Base-by-base conservation (phyloP, 2,113 vertebrate genomes). In the Phasianus colchicus region DNA sequence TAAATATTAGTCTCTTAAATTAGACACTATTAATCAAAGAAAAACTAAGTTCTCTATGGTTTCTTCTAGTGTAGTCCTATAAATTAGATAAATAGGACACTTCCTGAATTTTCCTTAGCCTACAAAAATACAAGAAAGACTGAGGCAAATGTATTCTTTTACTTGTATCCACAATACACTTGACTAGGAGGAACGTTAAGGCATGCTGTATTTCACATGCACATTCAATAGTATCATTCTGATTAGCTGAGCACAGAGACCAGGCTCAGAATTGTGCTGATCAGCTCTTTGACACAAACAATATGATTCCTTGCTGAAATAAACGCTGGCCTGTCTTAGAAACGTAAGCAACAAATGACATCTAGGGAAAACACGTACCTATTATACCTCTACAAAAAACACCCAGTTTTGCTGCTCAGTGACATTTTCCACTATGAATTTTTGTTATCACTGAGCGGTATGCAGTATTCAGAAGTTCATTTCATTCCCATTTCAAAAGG, bases 381-480 rank as follows among this genome's bases (percentile, higher is more conserved):
- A 10, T 29, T 80, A 8, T 32, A 34, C 54, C 27, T 42, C 32
- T 55, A 63, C 3, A 91, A 73, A 91, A 77, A 80, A 50, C 40
- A 63, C 52, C 27, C 78, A 4, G 2, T 73, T 93, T 72, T 66
- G 3, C 42, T 77, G 42, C 55, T 91, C 76, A 74, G 71, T 83
- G 64, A 91, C 75, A 89, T 96, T 91, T 95, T 70, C 16, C 3
- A 1, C 20, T 48, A 45, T 29, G 11, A 76, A 12, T 85, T 80
- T 87, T 63, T 85, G 21, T 73, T 90, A 72, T 73, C 91, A 66
- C 38, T 77, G 79, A 88, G 45, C 81, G 38, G n/a, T 52, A 83
- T 77, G 50, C 29, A 81, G 65, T 88, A 94, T 88, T 83, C 69
- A 94, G 67, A 79, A 82, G 61, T 89, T 88, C 45, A 91, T 89